These are phyloP conservation scores for Melanotaenia maccullochi DNA, from an alignment of 2,797 vertebrate genomes.

Conservation along the genomic window DNA sequence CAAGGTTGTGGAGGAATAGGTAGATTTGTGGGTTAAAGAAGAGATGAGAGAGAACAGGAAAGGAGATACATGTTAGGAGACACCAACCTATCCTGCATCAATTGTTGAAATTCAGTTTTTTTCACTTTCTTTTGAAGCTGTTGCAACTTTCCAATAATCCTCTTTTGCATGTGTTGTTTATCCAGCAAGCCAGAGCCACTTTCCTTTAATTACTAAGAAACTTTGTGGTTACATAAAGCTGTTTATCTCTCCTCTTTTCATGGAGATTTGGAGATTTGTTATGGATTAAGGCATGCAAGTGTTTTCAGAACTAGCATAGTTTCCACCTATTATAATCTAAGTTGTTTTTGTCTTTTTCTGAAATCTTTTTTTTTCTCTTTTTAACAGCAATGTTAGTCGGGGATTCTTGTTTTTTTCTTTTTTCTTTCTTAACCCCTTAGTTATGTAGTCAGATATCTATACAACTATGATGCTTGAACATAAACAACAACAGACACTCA, in stretches of 20 bases:
- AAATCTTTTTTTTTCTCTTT: background rate
- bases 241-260: background rate
- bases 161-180: constrained; percentile 24
- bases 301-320: constrained; percentile 5
- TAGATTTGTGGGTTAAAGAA: constrained; percentile 17
- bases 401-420: background rate
- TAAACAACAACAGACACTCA: constrained; percentile 34
- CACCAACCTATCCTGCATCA: background rate
- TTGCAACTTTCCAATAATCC: constrained; percentile 19
- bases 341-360: background rate
- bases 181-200: constrained; percentile 2
- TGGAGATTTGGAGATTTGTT: background rate
- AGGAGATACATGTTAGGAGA: constrained; percentile 9
- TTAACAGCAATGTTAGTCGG: background rate
- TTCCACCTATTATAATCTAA: constrained; percentile 3
- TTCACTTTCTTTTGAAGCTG: constrained; percentile 12
- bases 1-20: constrained; percentile 17
- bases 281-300: constrained; percentile 9
- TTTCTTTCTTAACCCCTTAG: background rate
- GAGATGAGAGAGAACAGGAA: constrained; percentile 17
- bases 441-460: background rate
- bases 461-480: constrained; percentile 9
- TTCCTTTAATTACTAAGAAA: constrained; percentile 12
- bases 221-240: constrained; percentile 5
- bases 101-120: constrained; percentile 8